Evolutionary conservation across 1,140 invertebrate genomes (phyloP).

Genomic region (Cydia amplana): DNA sequence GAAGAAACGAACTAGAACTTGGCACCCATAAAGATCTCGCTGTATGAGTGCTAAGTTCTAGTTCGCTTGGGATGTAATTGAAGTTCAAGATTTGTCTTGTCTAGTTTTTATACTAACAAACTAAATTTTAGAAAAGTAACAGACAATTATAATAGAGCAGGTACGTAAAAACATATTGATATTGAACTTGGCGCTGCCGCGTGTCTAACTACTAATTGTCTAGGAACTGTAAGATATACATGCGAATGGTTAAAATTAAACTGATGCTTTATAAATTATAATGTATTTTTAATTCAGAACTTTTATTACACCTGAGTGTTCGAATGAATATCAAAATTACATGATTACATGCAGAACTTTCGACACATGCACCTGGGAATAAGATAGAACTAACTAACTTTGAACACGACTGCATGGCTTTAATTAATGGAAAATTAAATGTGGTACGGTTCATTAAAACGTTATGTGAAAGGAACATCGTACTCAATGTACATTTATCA

Average conservation of each 20-base stretch:
- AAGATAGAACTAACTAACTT: conserved; percentile 1
- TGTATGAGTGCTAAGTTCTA: too few species aligned
- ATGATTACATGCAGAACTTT: background rate
- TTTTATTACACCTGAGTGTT: background rate
- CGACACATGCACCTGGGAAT: background rate
- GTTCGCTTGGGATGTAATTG: too few species aligned
- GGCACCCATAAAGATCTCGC: too few species aligned
- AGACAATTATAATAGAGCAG: too few species aligned
- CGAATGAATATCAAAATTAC: background rate
- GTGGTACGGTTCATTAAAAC: background rate
- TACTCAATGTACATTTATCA: background rate
- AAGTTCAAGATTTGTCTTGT: too few species aligned
- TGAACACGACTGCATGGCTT: background rate
- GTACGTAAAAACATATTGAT: too few species aligned
- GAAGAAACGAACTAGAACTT: too few species aligned
- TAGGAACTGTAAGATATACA: too few species aligned
- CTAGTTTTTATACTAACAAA: too few species aligned
- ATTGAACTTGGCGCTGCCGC: too few species aligned
- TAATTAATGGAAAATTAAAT: conserved; percentile 15
- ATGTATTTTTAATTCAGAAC: background rate
- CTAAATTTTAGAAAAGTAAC: too few species aligned
- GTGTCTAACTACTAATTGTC: too few species aligned
- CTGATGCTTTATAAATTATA: background rate
- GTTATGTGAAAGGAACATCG: background rate
- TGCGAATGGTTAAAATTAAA: background rate